Evolutionary conservation across 2,797 vertebrate species (phyloP).

Genomic region (Manis crassicaudata): DNA sequence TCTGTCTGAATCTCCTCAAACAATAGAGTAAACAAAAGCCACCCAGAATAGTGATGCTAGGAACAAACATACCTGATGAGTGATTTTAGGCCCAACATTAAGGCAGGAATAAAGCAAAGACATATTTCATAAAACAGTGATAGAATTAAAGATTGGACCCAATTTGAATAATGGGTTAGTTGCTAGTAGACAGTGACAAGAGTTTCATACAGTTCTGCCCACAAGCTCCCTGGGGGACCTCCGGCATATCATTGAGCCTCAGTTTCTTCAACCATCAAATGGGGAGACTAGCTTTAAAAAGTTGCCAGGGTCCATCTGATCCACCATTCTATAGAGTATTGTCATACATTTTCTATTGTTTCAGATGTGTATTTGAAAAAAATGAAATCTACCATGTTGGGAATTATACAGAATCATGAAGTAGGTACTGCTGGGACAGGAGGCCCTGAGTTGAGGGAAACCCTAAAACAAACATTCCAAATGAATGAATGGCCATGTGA

Average conservation of each 20-base stretch:
- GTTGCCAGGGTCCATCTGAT: not conserved
- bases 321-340: not conserved
- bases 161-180: not conserved
- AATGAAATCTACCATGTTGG: not conserved
- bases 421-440: not conserved
- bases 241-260: not conserved
- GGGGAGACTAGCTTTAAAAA: not conserved
- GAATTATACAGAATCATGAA: not conserved
- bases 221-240: fast-evolving
- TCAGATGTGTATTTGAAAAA: not conserved
- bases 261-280: constrained; percentile 17
- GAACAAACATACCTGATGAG: not conserved
- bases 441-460: not conserved
- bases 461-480: not conserved
- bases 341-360: not conserved
- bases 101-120: not conserved
- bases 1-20: constrained; percentile 61
- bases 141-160: not conserved
- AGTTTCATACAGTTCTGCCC: not conserved
- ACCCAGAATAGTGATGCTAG: not conserved
- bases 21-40: constrained; percentile 64
- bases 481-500: not conserved
- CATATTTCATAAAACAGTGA: not conserved
- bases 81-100: not conserved
- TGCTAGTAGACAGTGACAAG: not conserved